phyloP scores from a whole-genome alignment of 2,888 invertebrate species.

The Chesias legatella region DNA sequence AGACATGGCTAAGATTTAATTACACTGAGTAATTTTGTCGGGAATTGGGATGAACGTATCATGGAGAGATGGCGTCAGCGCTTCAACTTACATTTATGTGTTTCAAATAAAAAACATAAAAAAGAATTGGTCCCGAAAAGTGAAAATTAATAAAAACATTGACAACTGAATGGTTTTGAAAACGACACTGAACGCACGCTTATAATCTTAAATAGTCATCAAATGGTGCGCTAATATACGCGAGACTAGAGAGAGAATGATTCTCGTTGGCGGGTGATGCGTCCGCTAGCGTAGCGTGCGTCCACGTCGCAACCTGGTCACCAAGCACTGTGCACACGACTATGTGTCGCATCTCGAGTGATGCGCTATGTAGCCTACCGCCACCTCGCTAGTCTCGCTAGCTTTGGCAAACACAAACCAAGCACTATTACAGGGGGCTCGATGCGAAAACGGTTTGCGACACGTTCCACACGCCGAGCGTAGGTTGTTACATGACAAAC shows the following conservation, averaged over 20 bases:
- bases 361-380: constrained; percentile 52
- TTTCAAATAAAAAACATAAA: constrained; percentile 36
- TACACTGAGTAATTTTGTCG: no score
- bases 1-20: no score
- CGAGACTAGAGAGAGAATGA: no score
- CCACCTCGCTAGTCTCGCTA: constrained; percentile 41
- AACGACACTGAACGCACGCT: constrained; percentile 17
- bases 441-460: constrained; percentile 22
- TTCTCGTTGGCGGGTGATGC: constrained; percentile 7
- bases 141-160: constrained; percentile 57
- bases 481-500: constrained; percentile 44
- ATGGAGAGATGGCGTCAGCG: constrained; percentile 24
- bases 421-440: constrained; percentile 20
- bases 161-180: constrained; percentile 47
- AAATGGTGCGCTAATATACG: no score
- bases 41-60: background rate
- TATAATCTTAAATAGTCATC: background rate
- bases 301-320: constrained; percentile 17
- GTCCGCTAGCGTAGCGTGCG: constrained; percentile 11
- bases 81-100: constrained; percentile 37
- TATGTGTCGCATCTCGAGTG: constrained; percentile 35
- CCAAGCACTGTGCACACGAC: constrained; percentile 40
- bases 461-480: constrained; percentile 45
- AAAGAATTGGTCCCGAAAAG: constrained; percentile 48
- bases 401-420: constrained; percentile 19